Evolutionary conservation across 2,888 invertebrate species (phyloP).

Genomic region (Tyria jacobaeae): DNA sequence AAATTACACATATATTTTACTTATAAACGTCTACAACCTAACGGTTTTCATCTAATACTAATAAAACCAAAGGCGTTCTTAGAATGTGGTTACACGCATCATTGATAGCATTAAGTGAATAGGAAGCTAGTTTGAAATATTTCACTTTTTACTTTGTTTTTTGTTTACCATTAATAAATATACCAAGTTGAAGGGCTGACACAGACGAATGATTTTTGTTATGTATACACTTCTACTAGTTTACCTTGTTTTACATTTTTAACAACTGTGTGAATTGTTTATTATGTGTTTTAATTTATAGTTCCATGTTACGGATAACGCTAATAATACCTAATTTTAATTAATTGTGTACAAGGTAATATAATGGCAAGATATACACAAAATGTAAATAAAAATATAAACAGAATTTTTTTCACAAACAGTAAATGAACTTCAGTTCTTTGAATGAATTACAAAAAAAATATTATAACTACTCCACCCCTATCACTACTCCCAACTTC

Average conservation of each 20-base stretch:
- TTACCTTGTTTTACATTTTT: not conserved
- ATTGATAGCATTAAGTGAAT: slow-evolving; percentile 15
- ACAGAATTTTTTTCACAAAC: not conserved
- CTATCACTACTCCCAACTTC: slow-evolving; percentile 74
- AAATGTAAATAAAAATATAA: not conserved
- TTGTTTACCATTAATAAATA: slow-evolving; percentile 9
- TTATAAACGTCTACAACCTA: slow-evolving; percentile 7
- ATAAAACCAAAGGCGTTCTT: slow-evolving; percentile 9
- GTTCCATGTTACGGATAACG: too few relatives aligned
- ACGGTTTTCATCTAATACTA: slow-evolving; percentile 8
- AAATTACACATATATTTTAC: not conserved
- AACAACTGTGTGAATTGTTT: not conserved
- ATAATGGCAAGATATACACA: not conserved
- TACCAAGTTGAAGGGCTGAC: slow-evolving; percentile 14
- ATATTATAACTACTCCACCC: slow-evolving; percentile 54
- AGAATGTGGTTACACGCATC: slow-evolving; percentile 15
- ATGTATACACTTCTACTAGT: not conserved
- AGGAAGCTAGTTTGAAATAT: slow-evolving; percentile 9
- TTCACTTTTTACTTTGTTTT: slow-evolving; percentile 10
- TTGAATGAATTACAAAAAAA: not conserved
- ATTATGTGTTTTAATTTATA: too few relatives aligned
- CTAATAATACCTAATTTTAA: not conserved
- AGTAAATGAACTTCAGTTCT: not conserved
- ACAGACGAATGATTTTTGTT: slow-evolving; percentile 13
- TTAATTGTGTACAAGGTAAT: not conserved